These are phyloP conservation scores for Parthenolecanium corni DNA, from an alignment of 2,888 invertebrate species.

Conservation along the genomic window DNA sequence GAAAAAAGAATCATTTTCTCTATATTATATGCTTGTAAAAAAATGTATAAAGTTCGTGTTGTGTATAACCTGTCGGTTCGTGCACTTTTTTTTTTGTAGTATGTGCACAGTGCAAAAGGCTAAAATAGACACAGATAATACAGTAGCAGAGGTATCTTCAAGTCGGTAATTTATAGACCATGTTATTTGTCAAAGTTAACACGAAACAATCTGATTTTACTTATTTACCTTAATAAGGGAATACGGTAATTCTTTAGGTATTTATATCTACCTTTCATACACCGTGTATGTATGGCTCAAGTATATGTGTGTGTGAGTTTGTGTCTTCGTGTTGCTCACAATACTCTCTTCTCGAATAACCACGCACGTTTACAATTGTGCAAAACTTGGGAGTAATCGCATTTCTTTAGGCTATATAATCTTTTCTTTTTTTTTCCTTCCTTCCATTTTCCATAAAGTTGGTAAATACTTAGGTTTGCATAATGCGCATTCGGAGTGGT, in stretches of 20 bases:
- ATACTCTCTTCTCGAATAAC: neutral
- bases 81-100: neutral
- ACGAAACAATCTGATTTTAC: constrained; percentile 27
- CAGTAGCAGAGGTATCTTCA: constrained; percentile 21
- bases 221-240: constrained; percentile 26
- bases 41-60: neutral
- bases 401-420: neutral
- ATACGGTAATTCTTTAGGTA: constrained; percentile 12
- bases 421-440: neutral
- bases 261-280: neutral
- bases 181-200: constrained; percentile 27
- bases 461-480: neutral
- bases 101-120: neutral
- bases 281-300: too few relatives aligned
- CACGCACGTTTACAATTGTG: neutral
- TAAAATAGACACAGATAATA: neutral
- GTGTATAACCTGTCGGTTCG: constrained; percentile 3
- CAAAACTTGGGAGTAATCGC: neutral
- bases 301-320: too few relatives aligned
- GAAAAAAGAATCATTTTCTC: too few relatives aligned
- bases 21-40: too few relatives aligned
- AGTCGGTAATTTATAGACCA: constrained; percentile 21
- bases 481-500: neutral
- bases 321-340: neutral
- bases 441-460: too few relatives aligned